Conservation (phyloP, 2,113 vertebrate genomes). For the Noturus placidus region DNA sequence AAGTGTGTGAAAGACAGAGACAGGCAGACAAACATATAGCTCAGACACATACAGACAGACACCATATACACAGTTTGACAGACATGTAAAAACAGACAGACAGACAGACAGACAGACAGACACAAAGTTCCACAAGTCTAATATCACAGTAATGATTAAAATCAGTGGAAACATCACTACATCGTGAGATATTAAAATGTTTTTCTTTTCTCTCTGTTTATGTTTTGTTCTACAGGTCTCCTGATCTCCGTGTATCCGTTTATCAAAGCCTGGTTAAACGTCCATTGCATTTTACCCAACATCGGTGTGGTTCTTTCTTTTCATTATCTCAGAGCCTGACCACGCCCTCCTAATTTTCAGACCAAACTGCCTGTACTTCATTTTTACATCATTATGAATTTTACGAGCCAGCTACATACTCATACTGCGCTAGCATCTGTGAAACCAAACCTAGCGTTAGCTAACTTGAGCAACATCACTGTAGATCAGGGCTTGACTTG, state of each 20-base stretch:
- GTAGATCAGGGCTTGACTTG: neutral
- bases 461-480: neutral
- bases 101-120: neutral
- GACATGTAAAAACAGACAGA: neutral
- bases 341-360: neutral
- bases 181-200: neutral
- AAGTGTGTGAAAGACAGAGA: neutral
- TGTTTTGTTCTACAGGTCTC: conserved; percentile 63
- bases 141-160: neutral
- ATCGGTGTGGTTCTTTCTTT: conserved; percentile 62
- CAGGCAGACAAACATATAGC: neutral
- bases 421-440: neutral
- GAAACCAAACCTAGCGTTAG: neutral
- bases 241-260: conserved; percentile 77
- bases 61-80: neutral
- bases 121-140: neutral
- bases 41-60: neutral
- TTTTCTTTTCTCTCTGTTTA: neutral
- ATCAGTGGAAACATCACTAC: neutral
- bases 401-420: neutral
- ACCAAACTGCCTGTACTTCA: neutral
- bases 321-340: neutral
- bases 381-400: neutral
- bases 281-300: conserved; percentile 73
- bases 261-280: conserved; percentile 75